phyloP scores from a whole-genome alignment of 2,888 invertebrate genomes.

The Parnassius smintheus region DNA sequence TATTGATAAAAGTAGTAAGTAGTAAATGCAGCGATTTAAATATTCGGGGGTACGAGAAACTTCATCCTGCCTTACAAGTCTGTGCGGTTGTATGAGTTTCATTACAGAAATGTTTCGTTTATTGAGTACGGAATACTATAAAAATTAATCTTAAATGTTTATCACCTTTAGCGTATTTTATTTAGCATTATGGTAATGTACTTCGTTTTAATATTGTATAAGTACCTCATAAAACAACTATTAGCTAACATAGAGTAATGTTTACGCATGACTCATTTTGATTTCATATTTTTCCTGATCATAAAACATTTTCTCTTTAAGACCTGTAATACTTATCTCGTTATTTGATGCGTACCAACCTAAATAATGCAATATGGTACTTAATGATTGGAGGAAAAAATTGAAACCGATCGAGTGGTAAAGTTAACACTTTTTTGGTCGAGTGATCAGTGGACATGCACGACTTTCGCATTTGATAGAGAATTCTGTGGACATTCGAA shows the following conservation, averaged over 20 bases:
- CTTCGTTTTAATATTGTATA: too few relatives aligned
- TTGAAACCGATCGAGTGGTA: conserved; percentile 53
- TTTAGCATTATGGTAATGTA: too few relatives aligned
- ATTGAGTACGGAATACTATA: too few relatives aligned
- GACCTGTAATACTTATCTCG: conserved; percentile 7
- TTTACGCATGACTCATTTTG: conserved; percentile 10
- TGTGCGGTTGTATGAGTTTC: too few relatives aligned
- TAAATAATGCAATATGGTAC: conserved; percentile 35
- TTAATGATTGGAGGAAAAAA: conserved; percentile 54
- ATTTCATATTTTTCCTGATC: conserved; percentile 26
- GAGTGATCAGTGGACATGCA: conserved; percentile 71
- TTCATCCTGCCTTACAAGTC: too few relatives aligned
- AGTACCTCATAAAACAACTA: neutral
- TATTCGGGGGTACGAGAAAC: too few relatives aligned
- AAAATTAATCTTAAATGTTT: too few relatives aligned
- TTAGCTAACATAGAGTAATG: neutral
- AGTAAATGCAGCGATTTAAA: too few relatives aligned
- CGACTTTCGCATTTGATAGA: conserved; percentile 73
- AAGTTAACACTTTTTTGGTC: conserved; percentile 62
- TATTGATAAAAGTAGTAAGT: too few relatives aligned
- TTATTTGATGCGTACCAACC: conserved; percentile 14
- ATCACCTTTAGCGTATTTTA: too few relatives aligned
- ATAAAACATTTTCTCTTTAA: conserved; percentile 22
- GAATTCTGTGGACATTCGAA: conserved; percentile 64
- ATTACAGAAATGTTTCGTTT: too few relatives aligned